Percentiles rank a stretch among this genome's conserved stretches.
These are phyloP conservation scores for Falcaria lacertinaria DNA, from an alignment of 2,888 invertebrate genomes.

Conservation along the genomic window DNA sequence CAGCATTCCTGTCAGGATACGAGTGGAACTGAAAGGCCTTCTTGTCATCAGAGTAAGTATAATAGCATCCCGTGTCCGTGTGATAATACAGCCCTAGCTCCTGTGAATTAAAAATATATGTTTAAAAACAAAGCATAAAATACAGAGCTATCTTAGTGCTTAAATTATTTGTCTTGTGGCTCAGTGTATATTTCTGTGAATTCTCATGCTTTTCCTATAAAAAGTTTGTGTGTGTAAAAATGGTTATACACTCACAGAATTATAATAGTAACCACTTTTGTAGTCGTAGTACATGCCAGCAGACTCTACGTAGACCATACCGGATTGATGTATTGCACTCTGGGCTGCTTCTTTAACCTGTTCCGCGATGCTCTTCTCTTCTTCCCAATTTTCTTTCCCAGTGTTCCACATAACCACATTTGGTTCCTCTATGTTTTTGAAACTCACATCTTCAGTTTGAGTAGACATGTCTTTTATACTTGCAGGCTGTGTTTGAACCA, in stretches of 20 bases:
- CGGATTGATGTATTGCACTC: slow-evolving; percentile 84
- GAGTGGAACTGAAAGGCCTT: slow-evolving; percentile 90
- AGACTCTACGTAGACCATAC: slow-evolving; percentile 92
- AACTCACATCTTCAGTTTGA: slow-evolving; percentile 15
- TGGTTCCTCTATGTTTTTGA: slow-evolving; percentile 7
- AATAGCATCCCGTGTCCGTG: slow-evolving; percentile 90
- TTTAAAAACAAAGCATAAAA: not conserved
- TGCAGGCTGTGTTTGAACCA: not conserved
- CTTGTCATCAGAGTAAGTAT: slow-evolving; percentile 87
- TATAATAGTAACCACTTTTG: slow-evolving; percentile 93
- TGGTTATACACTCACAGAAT: slow-evolving; percentile 82
- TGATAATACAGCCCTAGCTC: slow-evolving; percentile 94
- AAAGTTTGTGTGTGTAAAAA: too few species aligned
- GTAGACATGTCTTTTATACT: slow-evolving; percentile 19
- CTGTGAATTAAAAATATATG: slow-evolving; percentile 61
- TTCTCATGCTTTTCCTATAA: too few species aligned
- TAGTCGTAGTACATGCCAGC: slow-evolving; percentile 94
- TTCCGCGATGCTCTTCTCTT: slow-evolving; percentile 80
- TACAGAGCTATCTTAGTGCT: too few species aligned
- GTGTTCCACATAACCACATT: slow-evolving; percentile 42
- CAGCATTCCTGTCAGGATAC: slow-evolving; percentile 79
- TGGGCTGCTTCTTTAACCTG: slow-evolving; percentile 89
- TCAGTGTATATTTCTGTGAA: too few species aligned
- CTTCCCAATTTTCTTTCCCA: slow-evolving; percentile 31
- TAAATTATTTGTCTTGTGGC: too few species aligned